Base-by-base conservation (phyloP, 1,140 invertebrate species). In the Helicoverpa armigera region DNA sequence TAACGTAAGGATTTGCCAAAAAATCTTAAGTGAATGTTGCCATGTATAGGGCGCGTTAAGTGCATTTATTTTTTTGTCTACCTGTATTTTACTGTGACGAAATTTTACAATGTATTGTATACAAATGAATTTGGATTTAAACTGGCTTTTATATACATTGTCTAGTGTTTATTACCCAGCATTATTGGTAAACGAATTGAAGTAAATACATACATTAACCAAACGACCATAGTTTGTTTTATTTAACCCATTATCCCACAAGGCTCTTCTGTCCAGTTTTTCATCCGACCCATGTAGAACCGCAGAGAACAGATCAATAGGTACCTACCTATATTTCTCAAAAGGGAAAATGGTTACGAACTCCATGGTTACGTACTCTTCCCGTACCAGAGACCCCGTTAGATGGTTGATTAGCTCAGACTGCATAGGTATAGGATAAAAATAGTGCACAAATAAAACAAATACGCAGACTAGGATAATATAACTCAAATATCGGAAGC, bases 11-110 rank as follows among this genome's bases (percentile, higher is more conserved):
- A 83, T 87, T 87, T 88, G 84, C 87, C 88, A 89, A 90, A 91
- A 88, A 90, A 83, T 83, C 53, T 79, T 88, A 82, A 85, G 79
- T 69, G 82, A 86, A 85, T 87, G 86, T 91, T 93, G 91, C 91
- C 90, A 92, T 92, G 83, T 91, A 88, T 88, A 88, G 87, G 89
- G 89, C 90, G 88, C 86, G 77, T 82, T 85, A 88, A 86, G 86
- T 91, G 91, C 91, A 93, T 93, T 93, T 93, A 93, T 93, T 91
- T 90, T 77, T 91, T 91, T 87, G 84, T 88, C 86, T 88, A 91
- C 86, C 85, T 88, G 85, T 85, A 89, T 86, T 89, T 87, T 88
- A 82, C 82, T 77, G 84, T 83, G 85, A 87, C 86, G 74, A 88
- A 89, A 87, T 87, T 89, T 88, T 89, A 89, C 83, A 87, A 83